Evolutionary conservation across 2,113 vertebrate species (phyloP), one percentile per base, ranked within the genome.

Genomic region (Hyperopisus bebe): DNA sequence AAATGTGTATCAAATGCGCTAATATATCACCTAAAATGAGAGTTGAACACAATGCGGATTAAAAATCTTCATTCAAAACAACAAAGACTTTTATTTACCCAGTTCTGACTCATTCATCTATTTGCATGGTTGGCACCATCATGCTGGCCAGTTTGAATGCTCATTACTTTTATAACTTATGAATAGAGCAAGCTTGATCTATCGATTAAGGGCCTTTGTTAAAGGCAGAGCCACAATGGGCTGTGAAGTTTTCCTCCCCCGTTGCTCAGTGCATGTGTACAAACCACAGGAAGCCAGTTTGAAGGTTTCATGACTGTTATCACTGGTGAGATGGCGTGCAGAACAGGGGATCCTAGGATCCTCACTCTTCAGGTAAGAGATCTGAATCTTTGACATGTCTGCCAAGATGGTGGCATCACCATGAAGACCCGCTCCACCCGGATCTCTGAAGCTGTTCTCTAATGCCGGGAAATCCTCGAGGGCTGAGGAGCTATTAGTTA

Each of bases 91-190:
- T 13, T 51, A 48, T 86, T 86, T 86, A 87, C 42, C 27, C 31
- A 53, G 15, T 51, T 87, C 50, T 53, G 85, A 53, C 47, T 87
- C 85, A 87, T 87, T 51, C 50, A 55, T 39, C 85, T 47, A 87
- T n/a, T 87, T 55, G 85, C 85, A 35, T 42, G 50, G 47, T 35
- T 35, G 48, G 15, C 17, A 31, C 48, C 15, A 31, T 31, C 53
- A 87, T 87, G 24, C 85, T 24, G 50, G 2, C 27, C 31, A 51
- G 24, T 55, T 31, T 17, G 85, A 53, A 39, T 87, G n/a, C 50
- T 35, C 85, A 87, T 53, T 35, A 87, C 50, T 24, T 27, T 85
- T 50, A 15, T 55, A 51, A 53, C 47, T 19, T 27, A 17, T 55
- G 35, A 55, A 87, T 10, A 39, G 17, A 55, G 31, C 15, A 2